A percentile compares a stretch with the other conserved stretches of the same genome.
These are phyloP conservation scores for Dendrolimus kikuchii DNA, from an alignment of 1,140 invertebrate genomes.

Conservation along the genomic window DNA sequence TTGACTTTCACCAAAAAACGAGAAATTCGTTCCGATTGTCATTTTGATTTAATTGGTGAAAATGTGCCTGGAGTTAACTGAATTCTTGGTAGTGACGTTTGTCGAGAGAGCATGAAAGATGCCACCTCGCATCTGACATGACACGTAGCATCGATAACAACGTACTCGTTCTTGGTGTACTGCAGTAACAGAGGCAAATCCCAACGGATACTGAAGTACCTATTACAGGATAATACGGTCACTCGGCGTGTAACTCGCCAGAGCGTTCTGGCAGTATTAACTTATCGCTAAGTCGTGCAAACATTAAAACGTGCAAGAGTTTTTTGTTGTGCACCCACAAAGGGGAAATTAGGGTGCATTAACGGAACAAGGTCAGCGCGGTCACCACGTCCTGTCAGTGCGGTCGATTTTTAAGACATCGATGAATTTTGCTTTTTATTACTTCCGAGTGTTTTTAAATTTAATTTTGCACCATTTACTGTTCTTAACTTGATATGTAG, in stretches of 20 bases:
- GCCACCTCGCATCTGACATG: slow-evolving; percentile 18
- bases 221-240: too few relatives aligned
- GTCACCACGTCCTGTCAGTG: slow-evolving; percentile 28
- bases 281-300: slow-evolving; percentile 66
- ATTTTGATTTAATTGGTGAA: slow-evolving; percentile 24
- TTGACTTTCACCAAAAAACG: slow-evolving; percentile 20
- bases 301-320: slow-evolving; percentile 51
- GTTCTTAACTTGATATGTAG: neutral
- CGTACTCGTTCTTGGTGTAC: slow-evolving; percentile 6
- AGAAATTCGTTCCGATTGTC: slow-evolving; percentile 21
- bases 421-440: slow-evolving; percentile 32
- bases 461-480: slow-evolving; percentile 11
- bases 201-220: too few relatives aligned
- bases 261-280: slow-evolving; percentile 54
- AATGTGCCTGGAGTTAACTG: slow-evolving; percentile 18
- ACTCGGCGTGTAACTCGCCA: slow-evolving; percentile 29
- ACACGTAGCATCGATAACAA: slow-evolving; percentile 7
- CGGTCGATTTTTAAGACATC: slow-evolving; percentile 31
- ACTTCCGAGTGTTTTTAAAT: slow-evolving; percentile 30
- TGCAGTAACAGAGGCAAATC: too few relatives aligned
- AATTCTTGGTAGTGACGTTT: slow-evolving; percentile 20
- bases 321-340: slow-evolving; percentile 42
- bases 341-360: slow-evolving; percentile 68
- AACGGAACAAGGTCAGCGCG: slow-evolving; percentile 57
- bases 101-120: slow-evolving; percentile 19